Evolutionary conservation across 2,888 invertebrate genomes (phyloP).

Genomic region (Colostygia pectinataria): DNA sequence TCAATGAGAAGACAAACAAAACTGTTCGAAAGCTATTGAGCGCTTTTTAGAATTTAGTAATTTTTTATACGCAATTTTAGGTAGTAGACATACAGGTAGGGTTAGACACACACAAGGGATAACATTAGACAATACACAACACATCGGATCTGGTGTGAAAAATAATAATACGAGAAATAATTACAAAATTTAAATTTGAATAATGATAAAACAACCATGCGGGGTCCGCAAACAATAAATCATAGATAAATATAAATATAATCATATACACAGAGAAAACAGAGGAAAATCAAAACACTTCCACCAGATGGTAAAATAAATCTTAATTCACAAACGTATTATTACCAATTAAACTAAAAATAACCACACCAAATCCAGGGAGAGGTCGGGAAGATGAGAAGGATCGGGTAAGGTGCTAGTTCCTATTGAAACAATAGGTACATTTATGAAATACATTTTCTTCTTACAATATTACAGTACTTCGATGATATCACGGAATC

Average conservation of each 20-base stretch:
- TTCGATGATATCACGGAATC: constrained; percentile 72
- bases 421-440: constrained; percentile 63
- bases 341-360: constrained; percentile 70
- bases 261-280: constrained; percentile 75
- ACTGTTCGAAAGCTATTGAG: constrained; percentile 76
- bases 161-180: constrained; percentile 62
- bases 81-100: constrained; percentile 82
- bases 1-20: constrained; percentile 75
- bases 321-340: constrained; percentile 65
- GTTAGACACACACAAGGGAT: constrained; percentile 95
- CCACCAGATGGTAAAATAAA: constrained; percentile 80
- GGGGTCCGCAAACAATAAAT: constrained; percentile 73
- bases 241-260: constrained; percentile 56
- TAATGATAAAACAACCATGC: constrained; percentile 74
- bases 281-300: constrained; percentile 83
- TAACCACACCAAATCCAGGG: constrained; percentile 83
- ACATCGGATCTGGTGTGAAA: constrained; percentile 84
- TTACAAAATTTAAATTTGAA: constrained; percentile 51
- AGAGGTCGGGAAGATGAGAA: constrained; percentile 79
- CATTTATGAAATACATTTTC: constrained; percentile 61
- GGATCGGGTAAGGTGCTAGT: constrained; percentile 78
- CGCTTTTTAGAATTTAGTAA: constrained; percentile 64
- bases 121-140: constrained; percentile 96
- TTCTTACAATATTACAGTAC: constrained; percentile 68
- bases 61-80: constrained; percentile 69